A percentile compares a stretch with the other conserved stretches of the same genome.
Evolutionary conservation across 2,888 invertebrate species (phyloP).

Genomic region (Noctuana brunneofusca): DNA sequence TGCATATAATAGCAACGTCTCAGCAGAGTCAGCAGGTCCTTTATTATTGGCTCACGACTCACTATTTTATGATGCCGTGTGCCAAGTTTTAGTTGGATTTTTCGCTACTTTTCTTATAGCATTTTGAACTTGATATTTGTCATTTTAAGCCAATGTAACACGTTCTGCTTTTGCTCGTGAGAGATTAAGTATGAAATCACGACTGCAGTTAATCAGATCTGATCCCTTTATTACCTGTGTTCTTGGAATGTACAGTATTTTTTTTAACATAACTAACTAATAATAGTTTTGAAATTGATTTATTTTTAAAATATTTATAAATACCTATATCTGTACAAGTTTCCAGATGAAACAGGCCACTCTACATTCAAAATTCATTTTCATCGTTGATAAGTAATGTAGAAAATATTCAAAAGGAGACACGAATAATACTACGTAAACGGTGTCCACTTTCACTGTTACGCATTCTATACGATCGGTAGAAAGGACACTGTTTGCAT

Average conservation of each 20-base stretch:
- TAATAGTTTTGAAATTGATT: neutral
- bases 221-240: neutral
- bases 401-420: slow-evolving; percentile 24
- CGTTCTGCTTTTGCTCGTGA: neutral
- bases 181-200: slow-evolving; percentile 5
- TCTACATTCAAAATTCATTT: slow-evolving; percentile 6
- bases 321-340: neutral
- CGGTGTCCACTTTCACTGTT: slow-evolving; percentile 33
- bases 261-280: neutral
- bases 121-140: neutral
- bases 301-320: neutral
- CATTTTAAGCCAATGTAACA: neutral
- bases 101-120: neutral
- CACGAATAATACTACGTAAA: slow-evolving; percentile 25
- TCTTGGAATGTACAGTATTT: neutral
- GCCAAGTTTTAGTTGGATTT: neutral
- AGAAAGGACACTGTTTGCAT: slow-evolving; percentile 34
- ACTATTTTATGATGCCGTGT: neutral
- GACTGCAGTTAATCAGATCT: neutral
- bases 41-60: slow-evolving; percentile 12
- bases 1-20: slow-evolving; percentile 18
- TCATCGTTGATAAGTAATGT: slow-evolving; percentile 14
- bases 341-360: neutral
- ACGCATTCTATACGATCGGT: slow-evolving; percentile 32
- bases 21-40: neutral